Evolutionary conservation across 1,140 invertebrate genomes (phyloP).

Genomic region (Acromyrmex heyeri): DNA sequence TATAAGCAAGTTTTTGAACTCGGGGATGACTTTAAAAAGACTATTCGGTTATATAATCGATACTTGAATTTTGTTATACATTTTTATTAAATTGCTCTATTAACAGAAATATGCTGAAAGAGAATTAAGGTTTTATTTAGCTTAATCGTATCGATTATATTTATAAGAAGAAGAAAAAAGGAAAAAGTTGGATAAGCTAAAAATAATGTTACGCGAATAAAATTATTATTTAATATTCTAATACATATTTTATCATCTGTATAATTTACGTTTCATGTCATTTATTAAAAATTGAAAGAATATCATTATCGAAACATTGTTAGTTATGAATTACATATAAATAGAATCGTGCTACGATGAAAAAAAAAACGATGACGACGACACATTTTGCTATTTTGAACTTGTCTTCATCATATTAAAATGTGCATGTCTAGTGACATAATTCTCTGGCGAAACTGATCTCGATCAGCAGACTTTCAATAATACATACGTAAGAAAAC

Average conservation of each 20-base stretch:
- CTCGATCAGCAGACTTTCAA: constrained; percentile 34
- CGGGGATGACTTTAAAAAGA: not conserved
- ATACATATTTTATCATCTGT: too few relatives aligned
- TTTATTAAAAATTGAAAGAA: not conserved
- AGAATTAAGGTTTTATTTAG: not conserved
- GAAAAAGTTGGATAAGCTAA: not conserved
- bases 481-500: constrained; percentile 30
- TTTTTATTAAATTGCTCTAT: not conserved
- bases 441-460: constrained; percentile 15
- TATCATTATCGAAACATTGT: not conserved
- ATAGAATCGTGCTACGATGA: not conserved
- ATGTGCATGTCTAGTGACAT: constrained; percentile 1
- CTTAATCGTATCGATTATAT: not conserved
- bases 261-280: not conserved
- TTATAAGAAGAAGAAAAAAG: not conserved
- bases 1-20: not conserved
- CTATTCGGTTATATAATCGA: not conserved
- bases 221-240: not conserved
- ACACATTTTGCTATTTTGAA: constrained; percentile 1
- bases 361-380: not conserved
- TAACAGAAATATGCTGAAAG: not conserved
- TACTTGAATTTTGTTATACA: not conserved
- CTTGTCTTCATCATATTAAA: not conserved
- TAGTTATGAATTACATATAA: not conserved
- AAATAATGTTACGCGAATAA: not conserved